These are phyloP conservation scores for Scopus umbretta DNA, from an alignment of 2,113 vertebrate genomes.

Conservation along the genomic window DNA sequence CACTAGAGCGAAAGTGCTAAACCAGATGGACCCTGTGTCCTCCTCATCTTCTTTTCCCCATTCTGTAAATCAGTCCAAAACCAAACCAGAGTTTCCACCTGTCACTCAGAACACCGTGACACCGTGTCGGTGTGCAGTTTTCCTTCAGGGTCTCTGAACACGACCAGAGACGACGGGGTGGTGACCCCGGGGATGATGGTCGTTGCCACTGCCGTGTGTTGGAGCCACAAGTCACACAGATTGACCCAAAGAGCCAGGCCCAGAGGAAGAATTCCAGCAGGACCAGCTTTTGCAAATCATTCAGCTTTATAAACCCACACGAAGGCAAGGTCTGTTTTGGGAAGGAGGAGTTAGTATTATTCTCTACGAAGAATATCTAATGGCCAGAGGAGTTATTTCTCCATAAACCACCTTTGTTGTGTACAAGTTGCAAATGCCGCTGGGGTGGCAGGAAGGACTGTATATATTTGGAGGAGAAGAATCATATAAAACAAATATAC, in stretches of 20 bases:
- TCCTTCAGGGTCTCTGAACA: background rate
- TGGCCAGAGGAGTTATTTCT: background rate
- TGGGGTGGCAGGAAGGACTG: background rate
- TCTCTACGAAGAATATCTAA: background rate
- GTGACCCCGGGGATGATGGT: background rate
- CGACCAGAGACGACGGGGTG: rapidly evolving
- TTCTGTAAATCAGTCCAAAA: background rate
- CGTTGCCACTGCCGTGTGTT: background rate
- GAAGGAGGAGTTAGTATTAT: background rate
- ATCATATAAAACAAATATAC: background rate
- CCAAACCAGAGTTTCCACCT: background rate
- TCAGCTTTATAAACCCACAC: background rate
- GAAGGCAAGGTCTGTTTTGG: background rate
- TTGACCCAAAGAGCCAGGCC: background rate
- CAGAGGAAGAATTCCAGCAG: background rate
- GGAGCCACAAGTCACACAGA: background rate
- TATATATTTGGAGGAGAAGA: background rate
- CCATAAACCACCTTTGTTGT: background rate
- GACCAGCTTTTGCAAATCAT: background rate
- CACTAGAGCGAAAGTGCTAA: background rate
- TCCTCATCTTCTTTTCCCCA: background rate
- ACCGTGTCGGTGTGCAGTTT: too few relatives aligned
- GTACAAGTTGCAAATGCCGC: background rate
- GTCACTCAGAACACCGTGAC: background rate
- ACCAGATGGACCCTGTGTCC: rapidly evolving